A percentile compares a stretch with the other conserved stretches of the same genome.
These are phyloP conservation scores for Phylloscopus whistleri DNA, from an alignment of 2,113 vertebrate genomes.

Conservation along the genomic window DNA sequence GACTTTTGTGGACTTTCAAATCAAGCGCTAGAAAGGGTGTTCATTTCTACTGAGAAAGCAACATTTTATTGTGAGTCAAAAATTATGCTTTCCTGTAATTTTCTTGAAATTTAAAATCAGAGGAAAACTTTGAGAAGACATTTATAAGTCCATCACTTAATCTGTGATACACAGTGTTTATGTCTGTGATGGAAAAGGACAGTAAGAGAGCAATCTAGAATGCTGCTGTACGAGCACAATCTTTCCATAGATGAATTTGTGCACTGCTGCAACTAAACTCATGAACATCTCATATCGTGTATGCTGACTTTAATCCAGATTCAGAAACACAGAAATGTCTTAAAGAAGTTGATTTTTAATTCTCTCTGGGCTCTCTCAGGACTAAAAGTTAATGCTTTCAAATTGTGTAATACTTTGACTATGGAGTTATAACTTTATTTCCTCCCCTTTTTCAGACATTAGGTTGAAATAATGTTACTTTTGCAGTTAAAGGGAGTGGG, in stretches of 20 bases:
- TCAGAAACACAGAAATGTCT: neutral
- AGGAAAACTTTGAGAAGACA: neutral
- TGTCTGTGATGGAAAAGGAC: neutral
- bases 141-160: neutral
- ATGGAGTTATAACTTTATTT: neutral
- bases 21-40: neutral
- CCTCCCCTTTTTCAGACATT: neutral
- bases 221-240: neutral
- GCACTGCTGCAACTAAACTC: neutral
- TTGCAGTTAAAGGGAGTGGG: neutral
- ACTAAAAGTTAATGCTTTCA: constrained; percentile 5
- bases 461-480: neutral
- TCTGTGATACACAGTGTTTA: neutral
- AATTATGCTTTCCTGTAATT: neutral
- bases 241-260: neutral
- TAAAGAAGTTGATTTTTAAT: constrained; percentile 10
- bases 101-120: neutral
- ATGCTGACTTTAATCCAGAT: neutral
- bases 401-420: neutral
- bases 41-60: neutral
- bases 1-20: neutral
- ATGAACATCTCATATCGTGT: neutral
- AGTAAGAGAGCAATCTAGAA: neutral
- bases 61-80: neutral
- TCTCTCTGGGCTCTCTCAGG: neutral